Base-by-base conservation (phyloP, 35 echinoderm and acorn worm genomes). In the Apostichopus japonicus region DNA sequence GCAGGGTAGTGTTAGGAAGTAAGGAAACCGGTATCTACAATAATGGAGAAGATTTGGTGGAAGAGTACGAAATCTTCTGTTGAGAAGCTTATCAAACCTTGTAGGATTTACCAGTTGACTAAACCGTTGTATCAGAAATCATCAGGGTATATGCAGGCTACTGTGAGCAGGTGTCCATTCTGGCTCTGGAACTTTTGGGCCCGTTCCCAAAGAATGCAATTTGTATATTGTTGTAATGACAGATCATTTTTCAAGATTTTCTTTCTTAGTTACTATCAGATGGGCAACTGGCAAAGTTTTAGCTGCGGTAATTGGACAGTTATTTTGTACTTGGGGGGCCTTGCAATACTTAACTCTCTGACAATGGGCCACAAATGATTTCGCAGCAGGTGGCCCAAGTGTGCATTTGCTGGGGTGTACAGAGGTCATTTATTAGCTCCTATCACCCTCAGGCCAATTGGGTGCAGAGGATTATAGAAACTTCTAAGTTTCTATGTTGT, bases 391-490 rank as follows among this genome's bases (percentile, higher is more conserved):
- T 90, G 25, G 24, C 70, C 4, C 0, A 24, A 55, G 10, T 90
- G 7, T 90, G 87, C 27, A 0, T 13, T 51, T 15, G 2, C 33
- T 52, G 13, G 27, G 70, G 87, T 59, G 87, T 55, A 16, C 5
- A 75, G n/a, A 55, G 59, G 17, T 25, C n/a, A 0, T 90, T 72
- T 2, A 90, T 0, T 10, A 72, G 62, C 4, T 2, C 21, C 19
- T 90, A 90, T 17, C 87, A 90, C 23, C 87, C 87, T 6, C 70
- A 90, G 27, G 10, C 13, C 8, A 90, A 90, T 24, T 90, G 65
- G 87, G 87, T 90, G 7, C 0, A 90, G 51, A 65, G 15, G 10
- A 33, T 83, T 33, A 83, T 83, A 27, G 54, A 19, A 83, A 83
- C 19, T 8, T 83, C n/a, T n/a, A n/a, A 25, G 23, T 72, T 52